A percentile compares a stretch with the other conserved stretches of the same genome.
Conservation (phyloP, 2,113 vertebrate species). For the Tenebrosternarchus preto region DNA sequence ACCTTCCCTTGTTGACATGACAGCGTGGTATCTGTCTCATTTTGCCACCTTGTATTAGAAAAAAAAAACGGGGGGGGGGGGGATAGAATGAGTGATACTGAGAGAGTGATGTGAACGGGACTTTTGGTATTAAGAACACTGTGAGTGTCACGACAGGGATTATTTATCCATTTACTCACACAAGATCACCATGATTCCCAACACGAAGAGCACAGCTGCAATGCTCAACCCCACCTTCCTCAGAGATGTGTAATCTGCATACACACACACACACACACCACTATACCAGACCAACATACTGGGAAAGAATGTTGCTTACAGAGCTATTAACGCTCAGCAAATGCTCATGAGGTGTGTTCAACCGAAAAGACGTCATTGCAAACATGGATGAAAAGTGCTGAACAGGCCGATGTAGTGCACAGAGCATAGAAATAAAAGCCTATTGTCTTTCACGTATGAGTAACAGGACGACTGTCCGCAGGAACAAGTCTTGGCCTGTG, state of each 20-base stretch:
- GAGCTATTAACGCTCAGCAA: background rate
- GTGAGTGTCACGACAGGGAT: background rate
- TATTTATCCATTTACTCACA: constrained; percentile 65
- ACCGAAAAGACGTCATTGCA: background rate
- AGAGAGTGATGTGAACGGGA: background rate
- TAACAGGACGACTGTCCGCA: background rate
- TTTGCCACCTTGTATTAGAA: constrained; percentile 47
- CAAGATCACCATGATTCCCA: constrained; percentile 70
- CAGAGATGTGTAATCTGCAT: constrained; percentile 21
- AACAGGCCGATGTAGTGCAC: background rate
- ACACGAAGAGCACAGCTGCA: constrained; percentile 67
- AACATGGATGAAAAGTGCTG: background rate
- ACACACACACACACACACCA: background rate
- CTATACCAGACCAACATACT: background rate
- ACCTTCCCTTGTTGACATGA: constrained; percentile 42
- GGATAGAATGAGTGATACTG: background rate
- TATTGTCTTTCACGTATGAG: background rate
- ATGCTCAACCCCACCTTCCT: constrained; percentile 60
- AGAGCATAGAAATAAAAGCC: background rate
- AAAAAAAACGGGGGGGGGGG: background rate
- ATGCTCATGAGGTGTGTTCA: background rate
- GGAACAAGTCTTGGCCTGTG: background rate
- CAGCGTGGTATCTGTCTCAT: constrained; percentile 32
- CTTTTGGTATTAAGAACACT: background rate
- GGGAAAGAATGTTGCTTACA: too few species aligned